phyloP scores from a whole-genome alignment of 2,113 vertebrate species.

The Phaethon lepturus region DNA sequence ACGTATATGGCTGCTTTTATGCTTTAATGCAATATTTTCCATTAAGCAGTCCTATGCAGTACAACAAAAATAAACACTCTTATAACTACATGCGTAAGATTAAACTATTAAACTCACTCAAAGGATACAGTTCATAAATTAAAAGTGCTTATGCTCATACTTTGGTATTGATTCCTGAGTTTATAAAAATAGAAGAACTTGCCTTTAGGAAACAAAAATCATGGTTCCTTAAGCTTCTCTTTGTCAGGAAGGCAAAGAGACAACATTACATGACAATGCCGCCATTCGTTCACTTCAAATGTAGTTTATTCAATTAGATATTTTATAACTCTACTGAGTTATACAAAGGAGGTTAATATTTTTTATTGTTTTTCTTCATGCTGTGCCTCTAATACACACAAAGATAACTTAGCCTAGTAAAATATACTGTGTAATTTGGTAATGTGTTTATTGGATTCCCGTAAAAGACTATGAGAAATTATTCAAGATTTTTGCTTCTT shows the following conservation, averaged over 20 bases:
- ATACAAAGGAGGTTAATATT: constrained; percentile 4
- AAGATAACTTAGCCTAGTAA: constrained; percentile 37
- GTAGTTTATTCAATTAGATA: constrained; percentile 48
- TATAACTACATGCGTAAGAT: neutral
- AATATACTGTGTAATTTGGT: constrained; percentile 43
- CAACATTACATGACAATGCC: constrained; percentile 44
- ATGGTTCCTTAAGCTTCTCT: constrained; percentile 34
- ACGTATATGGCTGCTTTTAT: neutral
- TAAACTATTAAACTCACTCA: neutral
- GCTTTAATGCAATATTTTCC: constrained; percentile 30
- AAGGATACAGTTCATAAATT: constrained; percentile 50
- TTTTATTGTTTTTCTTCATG: constrained; percentile 43
- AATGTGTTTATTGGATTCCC: constrained; percentile 54
- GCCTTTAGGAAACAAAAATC: constrained; percentile 38
- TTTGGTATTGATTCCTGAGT: constrained; percentile 46
- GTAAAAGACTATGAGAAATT: neutral
- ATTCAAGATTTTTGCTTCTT: constrained; percentile 6
- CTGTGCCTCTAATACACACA: constrained; percentile 23
- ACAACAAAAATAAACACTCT: constrained; percentile 1
- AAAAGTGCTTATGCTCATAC: constrained; percentile 30
- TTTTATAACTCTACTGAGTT: constrained; percentile 42
- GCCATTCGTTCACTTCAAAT: constrained; percentile 49
- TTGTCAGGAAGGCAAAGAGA: constrained; percentile 55
- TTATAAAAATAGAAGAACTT: constrained; percentile 48
- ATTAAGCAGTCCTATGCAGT: neutral